Conservation (phyloP, 2,888 invertebrate genomes). For the Alloplasta piceator region DNA sequence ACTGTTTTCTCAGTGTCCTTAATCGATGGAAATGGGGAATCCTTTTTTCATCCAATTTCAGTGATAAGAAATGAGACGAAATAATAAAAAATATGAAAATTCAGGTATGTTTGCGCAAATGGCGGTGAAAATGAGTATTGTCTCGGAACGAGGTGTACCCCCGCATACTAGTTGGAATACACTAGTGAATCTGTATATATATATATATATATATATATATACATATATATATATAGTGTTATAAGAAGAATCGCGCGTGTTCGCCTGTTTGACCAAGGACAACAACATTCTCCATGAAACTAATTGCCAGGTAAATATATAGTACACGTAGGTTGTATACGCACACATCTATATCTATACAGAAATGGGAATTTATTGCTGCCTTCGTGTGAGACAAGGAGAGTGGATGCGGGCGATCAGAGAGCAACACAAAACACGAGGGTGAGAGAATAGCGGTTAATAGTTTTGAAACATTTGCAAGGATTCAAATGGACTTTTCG, state of each 20-base stretch:
- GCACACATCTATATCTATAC: constrained; percentile 67
- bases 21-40: background rate
- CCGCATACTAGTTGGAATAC: constrained; percentile 38
- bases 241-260: constrained; percentile 74
- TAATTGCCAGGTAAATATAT: constrained; percentile 82
- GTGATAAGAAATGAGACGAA: too few species aligned
- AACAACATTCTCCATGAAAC: constrained; percentile 82
- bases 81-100: background rate
- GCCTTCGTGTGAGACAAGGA: constrained; percentile 58
- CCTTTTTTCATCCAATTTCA: too few species aligned
- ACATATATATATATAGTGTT: constrained; percentile 62
- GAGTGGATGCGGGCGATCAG: constrained; percentile 66
- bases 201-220: background rate
- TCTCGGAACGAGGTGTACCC: constrained; percentile 62
- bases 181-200: background rate
- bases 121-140: constrained; percentile 62
- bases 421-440: constrained; percentile 49
- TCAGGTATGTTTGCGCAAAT: constrained; percentile 50
- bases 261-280: constrained; percentile 79
- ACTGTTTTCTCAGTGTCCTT: too few species aligned
- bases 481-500: too few species aligned
- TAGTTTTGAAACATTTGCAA: too few species aligned
- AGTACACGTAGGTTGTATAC: constrained; percentile 68
- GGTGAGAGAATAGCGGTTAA: too few species aligned
- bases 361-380: constrained; percentile 70